phyloP scores from a whole-genome alignment of 2,113 vertebrate species.

The Colius striatus region DNA sequence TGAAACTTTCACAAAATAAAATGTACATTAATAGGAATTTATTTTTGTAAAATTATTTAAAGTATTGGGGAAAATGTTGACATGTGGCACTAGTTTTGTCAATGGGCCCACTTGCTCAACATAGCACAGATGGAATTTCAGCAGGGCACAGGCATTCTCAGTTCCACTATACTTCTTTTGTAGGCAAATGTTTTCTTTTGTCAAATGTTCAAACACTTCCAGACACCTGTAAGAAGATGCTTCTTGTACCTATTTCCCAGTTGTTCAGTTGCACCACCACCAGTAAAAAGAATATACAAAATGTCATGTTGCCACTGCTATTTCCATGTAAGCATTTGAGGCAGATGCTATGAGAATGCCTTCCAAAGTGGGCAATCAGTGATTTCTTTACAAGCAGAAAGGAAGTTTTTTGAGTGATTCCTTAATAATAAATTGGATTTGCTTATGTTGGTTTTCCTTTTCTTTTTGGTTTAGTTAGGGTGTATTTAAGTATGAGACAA shows the following conservation, averaged over 20 bases:
- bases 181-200: not conserved
- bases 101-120: not conserved
- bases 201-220: not conserved
- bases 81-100: not conserved
- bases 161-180: not conserved
- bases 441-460: not conserved
- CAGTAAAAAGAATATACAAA: not conserved
- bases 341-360: not conserved
- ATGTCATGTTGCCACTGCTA: not conserved
- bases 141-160: not conserved
- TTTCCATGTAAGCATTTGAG: not conserved
- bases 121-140: not conserved
- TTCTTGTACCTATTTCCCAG: not conserved
- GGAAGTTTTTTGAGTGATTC: not conserved
- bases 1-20: not conserved
- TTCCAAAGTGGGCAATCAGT: not conserved
- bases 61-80: rapidly evolving
- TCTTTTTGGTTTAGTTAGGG: not conserved
- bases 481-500: not conserved
- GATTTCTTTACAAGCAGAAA: not conserved
- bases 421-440: not conserved
- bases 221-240: not conserved
- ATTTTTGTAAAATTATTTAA: not conserved
- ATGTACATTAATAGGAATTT: not conserved
- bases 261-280: not conserved